These are phyloP conservation scores for Lontra canadensis DNA, from an alignment of 2,113 vertebrate genomes.

Conservation along the genomic window DNA sequence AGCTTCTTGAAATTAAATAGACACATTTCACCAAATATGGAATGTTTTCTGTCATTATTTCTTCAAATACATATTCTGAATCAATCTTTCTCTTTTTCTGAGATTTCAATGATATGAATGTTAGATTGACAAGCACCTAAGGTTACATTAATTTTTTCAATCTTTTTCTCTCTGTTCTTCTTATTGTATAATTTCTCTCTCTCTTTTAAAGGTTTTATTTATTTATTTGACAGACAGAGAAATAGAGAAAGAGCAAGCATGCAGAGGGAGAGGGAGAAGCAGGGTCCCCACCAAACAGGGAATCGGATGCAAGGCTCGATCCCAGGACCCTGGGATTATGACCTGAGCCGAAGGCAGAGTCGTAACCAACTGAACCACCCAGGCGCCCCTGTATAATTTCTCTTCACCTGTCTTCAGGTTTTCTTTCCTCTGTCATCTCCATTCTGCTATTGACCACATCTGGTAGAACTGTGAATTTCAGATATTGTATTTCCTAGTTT, in stretches of 20 bases:
- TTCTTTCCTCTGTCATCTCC: background rate
- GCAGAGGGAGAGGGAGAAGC: too few species aligned
- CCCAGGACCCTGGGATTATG: background rate
- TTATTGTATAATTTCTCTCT: background rate
- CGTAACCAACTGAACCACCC: background rate
- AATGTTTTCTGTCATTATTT: conserved; percentile 7
- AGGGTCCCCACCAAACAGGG: too few species aligned
- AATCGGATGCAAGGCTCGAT: too few species aligned
- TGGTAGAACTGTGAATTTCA: background rate
- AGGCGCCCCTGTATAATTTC: background rate
- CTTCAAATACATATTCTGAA: background rate
- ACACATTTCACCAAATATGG: background rate
- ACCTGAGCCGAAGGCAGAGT: background rate
- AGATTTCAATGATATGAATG: background rate
- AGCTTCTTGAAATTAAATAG: background rate
- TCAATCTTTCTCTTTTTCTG: background rate
- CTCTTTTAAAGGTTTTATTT: background rate
- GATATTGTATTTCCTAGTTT: background rate
- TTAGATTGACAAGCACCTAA: background rate
- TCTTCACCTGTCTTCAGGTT: background rate
- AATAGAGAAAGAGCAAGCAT: too few species aligned
- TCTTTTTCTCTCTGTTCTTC: background rate
- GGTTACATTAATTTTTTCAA: background rate
- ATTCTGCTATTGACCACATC: background rate
- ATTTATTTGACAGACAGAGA: background rate